Conservation (phyloP, 2,888 invertebrate genomes). For the Gasteruption jaculator region DNA sequence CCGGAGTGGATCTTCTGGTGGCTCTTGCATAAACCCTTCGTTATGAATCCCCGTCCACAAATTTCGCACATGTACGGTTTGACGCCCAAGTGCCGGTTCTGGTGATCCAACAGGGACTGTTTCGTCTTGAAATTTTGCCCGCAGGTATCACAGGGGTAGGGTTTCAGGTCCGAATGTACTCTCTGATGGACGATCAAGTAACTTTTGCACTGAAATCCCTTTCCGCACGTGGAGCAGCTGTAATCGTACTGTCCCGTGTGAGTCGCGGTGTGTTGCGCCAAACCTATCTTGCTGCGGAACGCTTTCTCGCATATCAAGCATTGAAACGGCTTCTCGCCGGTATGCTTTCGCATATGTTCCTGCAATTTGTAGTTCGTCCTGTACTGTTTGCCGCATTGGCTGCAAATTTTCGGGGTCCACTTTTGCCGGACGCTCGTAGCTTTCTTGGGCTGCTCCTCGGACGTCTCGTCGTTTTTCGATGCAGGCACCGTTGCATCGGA, state of each 20-base stretch:
- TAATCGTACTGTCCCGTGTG: slow-evolving; percentile 60
- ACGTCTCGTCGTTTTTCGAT: slow-evolving; percentile 16
- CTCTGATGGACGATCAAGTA: slow-evolving; percentile 60
- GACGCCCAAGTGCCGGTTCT: slow-evolving; percentile 59
- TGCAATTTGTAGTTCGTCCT: slow-evolving; percentile 60
- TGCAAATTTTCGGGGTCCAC: slow-evolving; percentile 55
- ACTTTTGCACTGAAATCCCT: slow-evolving; percentile 61
- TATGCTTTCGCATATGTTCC: slow-evolving; percentile 60
- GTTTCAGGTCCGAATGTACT: slow-evolving; percentile 59
- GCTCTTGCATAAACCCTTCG: slow-evolving; percentile 59
- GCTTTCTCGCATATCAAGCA: slow-evolving; percentile 58
- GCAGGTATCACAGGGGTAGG: slow-evolving; percentile 58
- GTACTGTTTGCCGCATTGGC: slow-evolving; percentile 58
- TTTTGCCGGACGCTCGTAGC: slow-evolving; percentile 41
- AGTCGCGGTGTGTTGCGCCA: slow-evolving; percentile 60
- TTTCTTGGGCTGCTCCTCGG: slow-evolving; percentile 30
- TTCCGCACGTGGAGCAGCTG: slow-evolving; percentile 59
- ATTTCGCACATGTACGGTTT: slow-evolving; percentile 60
- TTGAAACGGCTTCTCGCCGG: slow-evolving; percentile 59
- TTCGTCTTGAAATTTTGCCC: slow-evolving; percentile 60
- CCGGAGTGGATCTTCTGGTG: slow-evolving; percentile 60
- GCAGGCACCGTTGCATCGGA: slow-evolving; percentile 12
- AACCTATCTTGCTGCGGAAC: slow-evolving; percentile 59
- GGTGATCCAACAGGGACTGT: slow-evolving; percentile 59
- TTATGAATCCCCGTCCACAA: slow-evolving; percentile 59